A percentile compares a stretch with the other conserved stretches of the same genome.
phyloP scores from a whole-genome alignment of 2,888 invertebrate genomes.

The Heteromyza rotundicornis region DNA sequence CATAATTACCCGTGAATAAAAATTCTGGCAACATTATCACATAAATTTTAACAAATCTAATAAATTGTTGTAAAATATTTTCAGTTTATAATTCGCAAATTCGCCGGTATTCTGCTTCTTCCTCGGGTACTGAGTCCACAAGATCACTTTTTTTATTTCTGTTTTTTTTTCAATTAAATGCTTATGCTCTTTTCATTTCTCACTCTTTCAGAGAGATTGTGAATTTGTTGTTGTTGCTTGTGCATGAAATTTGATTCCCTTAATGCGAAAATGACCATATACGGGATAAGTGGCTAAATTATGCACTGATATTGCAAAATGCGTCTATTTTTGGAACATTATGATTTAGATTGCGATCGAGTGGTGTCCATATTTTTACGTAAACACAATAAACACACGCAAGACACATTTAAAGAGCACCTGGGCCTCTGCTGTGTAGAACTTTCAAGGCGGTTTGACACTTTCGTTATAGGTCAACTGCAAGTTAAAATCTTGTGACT shows the following conservation, averaged over 20 bases:
- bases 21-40: conserved; percentile 45
- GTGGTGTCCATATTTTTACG: conserved; percentile 26
- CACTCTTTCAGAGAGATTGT: neutral
- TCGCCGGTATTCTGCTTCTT: neutral
- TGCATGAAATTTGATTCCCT: conserved; percentile 60
- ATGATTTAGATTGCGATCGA: neutral
- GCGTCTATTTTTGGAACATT: neutral
- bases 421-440: too few relatives aligned
- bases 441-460: too few relatives aligned
- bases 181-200: neutral
- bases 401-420: too few relatives aligned
- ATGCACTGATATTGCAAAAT: neutral
- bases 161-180: neutral
- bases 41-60: neutral
- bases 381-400: too few relatives aligned
- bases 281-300: conserved; percentile 41
- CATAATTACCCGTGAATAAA: conserved; percentile 42
- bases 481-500: too few relatives aligned
- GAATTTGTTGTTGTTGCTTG: conserved; percentile 6
- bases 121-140: too few relatives aligned
- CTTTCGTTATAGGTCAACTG: too few relatives aligned
- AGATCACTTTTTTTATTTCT: neutral
- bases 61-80: too few relatives aligned
- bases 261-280: conserved; percentile 52
- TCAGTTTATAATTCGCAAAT: too few relatives aligned